A percentile compares a stretch with the other conserved stretches of the same genome.
Evolutionary conservation across 1,140 invertebrate genomes (phyloP).

Genomic region (Lepidurus apus): DNA sequence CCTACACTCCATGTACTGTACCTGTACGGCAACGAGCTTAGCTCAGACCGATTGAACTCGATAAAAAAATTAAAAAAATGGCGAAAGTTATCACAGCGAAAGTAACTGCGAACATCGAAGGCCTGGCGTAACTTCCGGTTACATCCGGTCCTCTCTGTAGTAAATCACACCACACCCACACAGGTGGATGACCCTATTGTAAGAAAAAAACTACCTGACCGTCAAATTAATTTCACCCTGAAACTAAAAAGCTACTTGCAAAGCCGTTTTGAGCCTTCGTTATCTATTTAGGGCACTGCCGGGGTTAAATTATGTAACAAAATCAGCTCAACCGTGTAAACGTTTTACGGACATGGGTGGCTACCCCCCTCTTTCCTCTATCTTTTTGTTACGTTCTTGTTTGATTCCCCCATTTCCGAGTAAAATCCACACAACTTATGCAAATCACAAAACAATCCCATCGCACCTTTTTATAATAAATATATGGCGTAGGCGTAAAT

Average conservation of each 20-base stretch:
- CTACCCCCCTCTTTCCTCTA: no score
- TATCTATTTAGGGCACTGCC: background rate
- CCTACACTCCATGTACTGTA: no score
- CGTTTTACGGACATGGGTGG: no score
- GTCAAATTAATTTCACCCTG: background rate
- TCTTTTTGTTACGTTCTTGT: no score
- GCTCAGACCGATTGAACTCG: no score
- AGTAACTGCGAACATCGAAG: background rate
- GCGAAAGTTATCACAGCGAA: background rate
- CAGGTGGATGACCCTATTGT: conserved; percentile 1
- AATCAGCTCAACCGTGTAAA: no score
- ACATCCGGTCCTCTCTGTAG: background rate
- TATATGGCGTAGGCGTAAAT: background rate
- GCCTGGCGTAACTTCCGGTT: conserved; percentile 7
- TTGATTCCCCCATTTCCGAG: no score
- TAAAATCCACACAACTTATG: no score
- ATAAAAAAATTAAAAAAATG: no score
- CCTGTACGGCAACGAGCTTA: no score
- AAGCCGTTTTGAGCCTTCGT: background rate
- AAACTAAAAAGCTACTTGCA: background rate
- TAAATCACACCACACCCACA: background rate
- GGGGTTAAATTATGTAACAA: background rate
- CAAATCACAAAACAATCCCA: no score
- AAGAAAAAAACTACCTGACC: background rate
- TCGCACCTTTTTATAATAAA: no score